A percentile compares a stretch with the other conserved stretches of the same genome.
These are phyloP conservation scores for Anodontia alba DNA, from an alignment of 2,888 invertebrate species.

Conservation along the genomic window DNA sequence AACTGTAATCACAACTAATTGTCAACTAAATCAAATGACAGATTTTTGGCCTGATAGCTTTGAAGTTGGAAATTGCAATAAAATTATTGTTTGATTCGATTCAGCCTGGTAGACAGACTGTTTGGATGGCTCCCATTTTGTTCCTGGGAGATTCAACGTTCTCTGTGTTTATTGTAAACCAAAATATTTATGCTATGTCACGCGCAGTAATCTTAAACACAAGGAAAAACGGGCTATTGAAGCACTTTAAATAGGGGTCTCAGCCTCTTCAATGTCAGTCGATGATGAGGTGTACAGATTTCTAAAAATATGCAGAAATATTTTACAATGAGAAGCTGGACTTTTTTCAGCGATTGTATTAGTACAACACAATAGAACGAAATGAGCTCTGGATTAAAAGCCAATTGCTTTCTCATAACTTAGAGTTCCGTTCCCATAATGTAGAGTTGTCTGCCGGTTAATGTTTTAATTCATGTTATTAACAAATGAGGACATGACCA, in stretches of 20 bases:
- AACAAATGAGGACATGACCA: constrained; percentile 9
- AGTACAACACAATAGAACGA: constrained; percentile 8
- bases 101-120: constrained; percentile 10
- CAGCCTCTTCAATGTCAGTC: constrained; percentile 9
- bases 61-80: constrained; percentile 12
- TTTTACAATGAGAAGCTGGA: constrained; percentile 16
- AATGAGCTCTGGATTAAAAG: constrained; percentile 9
- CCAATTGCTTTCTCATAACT: constrained; percentile 16
- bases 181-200: constrained; percentile 16
- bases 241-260: constrained; percentile 13
- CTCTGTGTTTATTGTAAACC: background rate
- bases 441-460: constrained; percentile 2
- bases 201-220: constrained; percentile 15
- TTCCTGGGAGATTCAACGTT: background rate
- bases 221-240: background rate
- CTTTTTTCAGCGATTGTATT: constrained; percentile 1
- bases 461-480: constrained; percentile 14
- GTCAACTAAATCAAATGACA: background rate
- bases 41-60: background rate
- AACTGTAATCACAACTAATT: background rate
- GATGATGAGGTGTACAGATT: constrained; percentile 17
- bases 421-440: background rate
- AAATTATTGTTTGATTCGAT: constrained; percentile 12
- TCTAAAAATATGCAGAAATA: constrained; percentile 17
- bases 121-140: constrained; percentile 6